Evolutionary conservation across 2,888 invertebrate genomes (phyloP), one percentile per base, ranked within the genome.

Genomic region (Xestia ashworthii): DNA sequence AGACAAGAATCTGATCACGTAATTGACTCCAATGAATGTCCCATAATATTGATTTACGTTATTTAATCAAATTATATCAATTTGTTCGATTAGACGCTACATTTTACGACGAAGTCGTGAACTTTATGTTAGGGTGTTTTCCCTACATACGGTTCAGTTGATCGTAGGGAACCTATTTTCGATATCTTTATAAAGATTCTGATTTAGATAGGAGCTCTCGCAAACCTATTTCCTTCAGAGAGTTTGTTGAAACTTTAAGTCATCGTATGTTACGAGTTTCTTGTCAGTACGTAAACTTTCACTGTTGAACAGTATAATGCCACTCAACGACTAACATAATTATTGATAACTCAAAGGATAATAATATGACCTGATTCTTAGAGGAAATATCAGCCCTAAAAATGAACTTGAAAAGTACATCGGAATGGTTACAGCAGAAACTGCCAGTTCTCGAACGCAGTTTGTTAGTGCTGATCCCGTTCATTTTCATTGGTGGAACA

Each of bases 121-220:
- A 53, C 11, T 32, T 32, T 50, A 41, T 25, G n/a, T 66, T 14
- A 53, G 38, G 19, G 41, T 65, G 12, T 75, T 69, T 69, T 66
- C 25, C 14, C 46, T 71, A 69, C 68, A 8, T 62, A 74, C 14
- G 64, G 48, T 75, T 41, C 41, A 66, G 25, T 64, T 41, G 41
- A 53, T 44, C 58, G 46, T 38, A 58, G 44, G 48, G 2, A 73
- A 75, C 48, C 65, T 66, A 48, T 78, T 74, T 69, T 74, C 71
- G 58, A 85, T 76, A 79, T 65, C 58, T 58, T 62, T 58, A n/a
- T 78, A 64, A 71, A 84, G 76, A 82, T 82, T 74, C 38, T 79
- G 64, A 82, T 82, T 82, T 64, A 82, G 82, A 84, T 82, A 82
- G 64, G 48, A 60, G n/a, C 32, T 72, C 55, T 25, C 32, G 71